phyloP scores from a whole-genome alignment of 2,113 vertebrate species.

The Polypterus senegalus region DNA sequence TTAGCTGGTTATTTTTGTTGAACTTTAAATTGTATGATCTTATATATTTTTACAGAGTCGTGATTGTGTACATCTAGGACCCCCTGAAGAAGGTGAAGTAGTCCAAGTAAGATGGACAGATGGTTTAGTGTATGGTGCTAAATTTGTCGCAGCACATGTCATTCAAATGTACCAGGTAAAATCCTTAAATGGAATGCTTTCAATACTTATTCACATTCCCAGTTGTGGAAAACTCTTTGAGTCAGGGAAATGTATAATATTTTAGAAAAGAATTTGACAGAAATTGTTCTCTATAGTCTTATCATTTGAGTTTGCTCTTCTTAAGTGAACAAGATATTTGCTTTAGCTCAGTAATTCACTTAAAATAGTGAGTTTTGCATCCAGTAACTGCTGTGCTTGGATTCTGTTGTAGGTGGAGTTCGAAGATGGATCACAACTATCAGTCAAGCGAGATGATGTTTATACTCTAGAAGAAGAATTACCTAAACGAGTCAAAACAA shows the following conservation, averaged over 20 bases:
- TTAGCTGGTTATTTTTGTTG: no score
- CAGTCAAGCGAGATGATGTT: constrained; percentile 89
- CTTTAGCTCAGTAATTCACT: no score
- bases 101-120: constrained; percentile 96
- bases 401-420: constrained; percentile 73
- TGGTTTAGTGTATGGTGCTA: constrained; percentile 84
- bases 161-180: constrained; percentile 95
- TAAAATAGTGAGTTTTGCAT: no score
- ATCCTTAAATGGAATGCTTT: background rate
- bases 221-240: background rate
- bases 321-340: no score
- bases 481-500: constrained; percentile 90
- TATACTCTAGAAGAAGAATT: constrained; percentile 92
- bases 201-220: background rate
- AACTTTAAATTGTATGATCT: background rate
- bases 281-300: no score
- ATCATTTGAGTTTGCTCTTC: no score
- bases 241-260: background rate
- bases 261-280: no score
- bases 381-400: background rate
- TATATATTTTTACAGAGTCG: constrained; percentile 58
- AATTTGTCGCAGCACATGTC: constrained; percentile 80
- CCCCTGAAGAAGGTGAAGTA: constrained; percentile 69
- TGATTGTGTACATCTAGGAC: constrained; percentile 75
- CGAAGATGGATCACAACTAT: constrained; percentile 90